Conservation (phyloP, 2,888 invertebrate genomes). For the Abrostola triplasia region DNA sequence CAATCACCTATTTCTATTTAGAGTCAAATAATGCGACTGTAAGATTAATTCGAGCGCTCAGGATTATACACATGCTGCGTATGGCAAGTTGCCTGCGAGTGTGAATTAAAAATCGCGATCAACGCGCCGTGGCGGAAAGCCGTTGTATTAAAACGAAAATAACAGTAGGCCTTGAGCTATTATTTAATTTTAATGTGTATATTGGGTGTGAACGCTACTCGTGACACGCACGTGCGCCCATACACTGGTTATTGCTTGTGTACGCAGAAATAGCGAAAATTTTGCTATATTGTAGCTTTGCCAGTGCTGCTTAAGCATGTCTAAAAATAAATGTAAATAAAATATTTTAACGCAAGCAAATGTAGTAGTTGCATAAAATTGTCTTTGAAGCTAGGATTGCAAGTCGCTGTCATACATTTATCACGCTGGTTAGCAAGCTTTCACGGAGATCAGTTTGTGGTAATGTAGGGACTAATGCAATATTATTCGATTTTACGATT, state of each 20-base stretch:
- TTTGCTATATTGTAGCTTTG: constrained; percentile 38
- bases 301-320: constrained; percentile 32
- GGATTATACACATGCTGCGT: constrained; percentile 36
- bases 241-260: constrained; percentile 49
- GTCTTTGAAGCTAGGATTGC: not conserved
- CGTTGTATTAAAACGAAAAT: constrained; percentile 78
- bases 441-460: constrained; percentile 1
- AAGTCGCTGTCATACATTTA: constrained; percentile 7
- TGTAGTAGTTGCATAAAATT: constrained; percentile 6
- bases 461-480: constrained; percentile 6
- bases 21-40: constrained; percentile 25
- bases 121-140: constrained; percentile 59
- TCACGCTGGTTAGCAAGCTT: constrained; percentile 1
- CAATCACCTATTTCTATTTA: constrained; percentile 35
- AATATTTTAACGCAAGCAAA: constrained; percentile 9
- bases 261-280: constrained; percentile 47
- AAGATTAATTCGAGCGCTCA: constrained; percentile 36
- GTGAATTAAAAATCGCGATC: constrained; percentile 51
- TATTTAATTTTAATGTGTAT: constrained; percentile 84
- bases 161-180: constrained; percentile 81
- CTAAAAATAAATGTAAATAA: constrained; percentile 39
- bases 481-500: constrained; percentile 14
- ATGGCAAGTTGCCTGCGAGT: constrained; percentile 42
- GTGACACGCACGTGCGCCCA: constrained; percentile 64
- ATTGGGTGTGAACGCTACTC: constrained; percentile 65